These are phyloP conservation scores for Parauchenoglanis punctatus DNA, from an alignment of 2,797 vertebrate genomes.

Conservation along the genomic window DNA sequence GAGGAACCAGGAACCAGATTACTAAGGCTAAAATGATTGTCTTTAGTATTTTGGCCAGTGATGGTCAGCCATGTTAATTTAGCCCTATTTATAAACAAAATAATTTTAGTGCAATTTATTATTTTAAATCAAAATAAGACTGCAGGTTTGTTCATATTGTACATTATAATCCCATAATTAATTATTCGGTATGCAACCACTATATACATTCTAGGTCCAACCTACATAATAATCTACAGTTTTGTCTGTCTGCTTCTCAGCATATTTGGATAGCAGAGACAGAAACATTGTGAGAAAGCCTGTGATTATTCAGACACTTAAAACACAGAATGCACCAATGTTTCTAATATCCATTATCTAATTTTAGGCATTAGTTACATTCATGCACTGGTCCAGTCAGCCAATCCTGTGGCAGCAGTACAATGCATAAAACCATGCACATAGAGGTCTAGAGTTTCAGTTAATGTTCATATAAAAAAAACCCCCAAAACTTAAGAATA, in stretches of 20 bases:
- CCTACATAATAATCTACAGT: neutral
- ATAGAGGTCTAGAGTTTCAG: neutral
- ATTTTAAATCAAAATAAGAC: neutral
- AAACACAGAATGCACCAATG: neutral
- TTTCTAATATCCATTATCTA: neutral
- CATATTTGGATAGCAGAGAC: neutral
- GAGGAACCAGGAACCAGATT: neutral
- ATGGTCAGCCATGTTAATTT: neutral
- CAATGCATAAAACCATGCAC: neutral
- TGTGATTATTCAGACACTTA: neutral
- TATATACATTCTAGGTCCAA: neutral
- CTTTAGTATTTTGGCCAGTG: neutral
- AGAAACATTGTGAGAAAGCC: neutral
- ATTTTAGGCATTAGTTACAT: neutral
- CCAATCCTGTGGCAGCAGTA: neutral
- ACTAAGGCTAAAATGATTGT: neutral
- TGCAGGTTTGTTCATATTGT: neutral
- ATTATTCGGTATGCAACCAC: neutral
- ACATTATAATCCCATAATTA: neutral
- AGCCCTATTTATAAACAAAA: neutral
- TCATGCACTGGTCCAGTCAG: neutral
- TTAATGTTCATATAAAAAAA: neutral
- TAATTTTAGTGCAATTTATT: neutral
- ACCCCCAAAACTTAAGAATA: neutral
- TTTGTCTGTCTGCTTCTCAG: neutral